phyloP scores from a whole-genome alignment of 2,797 vertebrate species.

The Lateolabrax maculatus region DNA sequence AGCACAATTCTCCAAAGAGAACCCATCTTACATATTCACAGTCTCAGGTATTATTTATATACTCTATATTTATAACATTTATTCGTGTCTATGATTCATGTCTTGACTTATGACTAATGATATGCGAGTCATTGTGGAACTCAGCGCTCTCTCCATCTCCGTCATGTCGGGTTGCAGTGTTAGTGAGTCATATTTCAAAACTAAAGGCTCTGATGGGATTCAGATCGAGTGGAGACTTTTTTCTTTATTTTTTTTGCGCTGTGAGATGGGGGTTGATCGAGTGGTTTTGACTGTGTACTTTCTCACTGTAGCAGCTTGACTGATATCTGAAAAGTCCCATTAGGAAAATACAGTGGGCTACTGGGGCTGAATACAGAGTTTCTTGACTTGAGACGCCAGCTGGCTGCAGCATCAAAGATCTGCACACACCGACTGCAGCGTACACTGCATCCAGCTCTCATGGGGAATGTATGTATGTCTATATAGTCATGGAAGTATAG shows the following conservation, averaged over 20 bases:
- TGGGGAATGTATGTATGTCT: slow-evolving; percentile 54
- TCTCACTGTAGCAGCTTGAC: slow-evolving; percentile 79
- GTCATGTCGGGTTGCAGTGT: slow-evolving; percentile 60
- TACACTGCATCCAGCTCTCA: slow-evolving; percentile 40
- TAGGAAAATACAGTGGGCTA: slow-evolving; percentile 68
- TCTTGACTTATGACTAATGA: slow-evolving; percentile 79
- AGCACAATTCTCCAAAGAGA: slow-evolving; percentile 80
- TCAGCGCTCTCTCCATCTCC: slow-evolving; percentile 66
- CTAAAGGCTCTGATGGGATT: slow-evolving; percentile 78
- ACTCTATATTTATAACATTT: slow-evolving; percentile 86
- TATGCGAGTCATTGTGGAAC: slow-evolving; percentile 74
- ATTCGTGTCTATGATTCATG: slow-evolving; percentile 77
- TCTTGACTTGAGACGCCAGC: slow-evolving; percentile 44
- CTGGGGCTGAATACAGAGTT: slow-evolving; percentile 62
- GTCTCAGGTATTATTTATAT: slow-evolving; percentile 88
- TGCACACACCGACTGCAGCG: slow-evolving; percentile 17
- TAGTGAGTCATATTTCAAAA: slow-evolving; percentile 81
- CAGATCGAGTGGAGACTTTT: slow-evolving; percentile 58
- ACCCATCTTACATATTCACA: slow-evolving; percentile 86
- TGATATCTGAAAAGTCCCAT: slow-evolving; percentile 75
- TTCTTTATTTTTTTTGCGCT: slow-evolving; percentile 20
- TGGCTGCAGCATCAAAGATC: slow-evolving; percentile 50
- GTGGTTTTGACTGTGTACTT: slow-evolving; percentile 64
- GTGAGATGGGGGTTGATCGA: slow-evolving; percentile 70
- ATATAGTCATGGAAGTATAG: slow-evolving; percentile 56